Conservation (phyloP, 2,797 vertebrate genomes). For the Amphiprion clarkii region DNA sequence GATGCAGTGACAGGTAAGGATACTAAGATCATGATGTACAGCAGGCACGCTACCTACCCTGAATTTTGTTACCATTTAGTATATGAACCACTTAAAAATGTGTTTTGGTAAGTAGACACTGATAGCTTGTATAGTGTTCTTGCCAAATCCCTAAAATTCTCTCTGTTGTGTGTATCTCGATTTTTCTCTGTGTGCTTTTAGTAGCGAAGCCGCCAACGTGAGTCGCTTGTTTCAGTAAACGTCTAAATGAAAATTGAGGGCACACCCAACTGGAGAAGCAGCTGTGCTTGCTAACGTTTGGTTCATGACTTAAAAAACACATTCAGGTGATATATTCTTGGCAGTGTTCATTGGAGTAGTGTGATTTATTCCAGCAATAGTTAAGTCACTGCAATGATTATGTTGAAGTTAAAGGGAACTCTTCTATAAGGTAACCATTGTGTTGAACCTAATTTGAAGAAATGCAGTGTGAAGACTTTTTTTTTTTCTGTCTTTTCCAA, state of each 20-base stretch:
- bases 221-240: slow-evolving; percentile 99
- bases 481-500: slow-evolving; percentile 50
- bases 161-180: slow-evolving; percentile 99
- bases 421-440: slow-evolving; percentile 80
- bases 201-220: slow-evolving; percentile 99
- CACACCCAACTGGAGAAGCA: slow-evolving; percentile 99
- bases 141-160: slow-evolving; percentile 96
- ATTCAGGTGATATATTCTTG: slow-evolving; percentile 99
- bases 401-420: slow-evolving; percentile 76
- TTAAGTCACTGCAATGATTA: slow-evolving; percentile 83
- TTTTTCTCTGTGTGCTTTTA: slow-evolving; percentile 99
- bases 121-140: slow-evolving; percentile 93
- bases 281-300: slow-evolving; percentile 99
- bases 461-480: slow-evolving; percentile 80
- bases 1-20: slow-evolving; percentile 80
- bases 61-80: slow-evolving; percentile 62
- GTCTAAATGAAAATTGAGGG: slow-evolving; percentile 99
- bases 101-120: slow-evolving; percentile 95
- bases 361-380: slow-evolving; percentile 91
- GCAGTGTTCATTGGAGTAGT: slow-evolving; percentile 99
- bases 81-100: slow-evolving; percentile 56
- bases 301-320: slow-evolving; percentile 99
- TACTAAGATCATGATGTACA: slow-evolving; percentile 70
- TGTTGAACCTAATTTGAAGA: slow-evolving; percentile 85
- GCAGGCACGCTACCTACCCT: slow-evolving; percentile 60